phyloP scores from a whole-genome alignment of 35 echinoderm and acorn worm species.

The Chiridota heheva region DNA sequence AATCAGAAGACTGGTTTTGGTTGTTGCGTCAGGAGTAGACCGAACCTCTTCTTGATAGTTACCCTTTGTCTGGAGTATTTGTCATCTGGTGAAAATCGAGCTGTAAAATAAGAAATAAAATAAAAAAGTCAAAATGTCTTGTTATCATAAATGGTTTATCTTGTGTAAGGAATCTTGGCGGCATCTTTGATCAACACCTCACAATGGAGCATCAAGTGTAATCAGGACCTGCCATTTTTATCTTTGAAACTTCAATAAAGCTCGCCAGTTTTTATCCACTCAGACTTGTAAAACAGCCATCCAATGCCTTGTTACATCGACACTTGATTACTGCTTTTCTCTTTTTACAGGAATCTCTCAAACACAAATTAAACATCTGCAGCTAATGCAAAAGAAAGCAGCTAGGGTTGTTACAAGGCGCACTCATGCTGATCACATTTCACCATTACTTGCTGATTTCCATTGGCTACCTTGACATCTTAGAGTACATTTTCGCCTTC shows the following conservation, averaged over 20 bases:
- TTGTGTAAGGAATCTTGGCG: background rate
- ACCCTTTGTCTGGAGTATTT: conserved; percentile 92
- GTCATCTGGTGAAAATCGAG: conserved; percentile 95
- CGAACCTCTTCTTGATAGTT: conserved; percentile 95
- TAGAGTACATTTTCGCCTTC: no score
- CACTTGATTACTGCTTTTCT: no score
- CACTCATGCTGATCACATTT: no score
- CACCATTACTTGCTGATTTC: no score
- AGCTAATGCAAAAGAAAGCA: no score
- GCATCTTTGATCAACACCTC: background rate
- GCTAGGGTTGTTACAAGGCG: no score
- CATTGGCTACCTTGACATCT: no score
- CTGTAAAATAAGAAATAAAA: conserved; percentile 52
- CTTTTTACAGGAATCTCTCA: no score
- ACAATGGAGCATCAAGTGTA: background rate
- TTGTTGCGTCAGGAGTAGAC: conserved; percentile 77
- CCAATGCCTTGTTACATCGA: no score
- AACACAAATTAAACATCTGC: no score
- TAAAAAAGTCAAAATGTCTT: background rate
- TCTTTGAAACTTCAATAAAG: background rate
- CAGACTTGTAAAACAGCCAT: no score
- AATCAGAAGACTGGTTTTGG: conserved; percentile 82
- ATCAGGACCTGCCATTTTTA: background rate
- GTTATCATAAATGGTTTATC: background rate
- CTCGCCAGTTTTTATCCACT: no score